Evolutionary conservation across 2,888 invertebrate species (phyloP).

Genomic region (Eupeodes luniger): DNA sequence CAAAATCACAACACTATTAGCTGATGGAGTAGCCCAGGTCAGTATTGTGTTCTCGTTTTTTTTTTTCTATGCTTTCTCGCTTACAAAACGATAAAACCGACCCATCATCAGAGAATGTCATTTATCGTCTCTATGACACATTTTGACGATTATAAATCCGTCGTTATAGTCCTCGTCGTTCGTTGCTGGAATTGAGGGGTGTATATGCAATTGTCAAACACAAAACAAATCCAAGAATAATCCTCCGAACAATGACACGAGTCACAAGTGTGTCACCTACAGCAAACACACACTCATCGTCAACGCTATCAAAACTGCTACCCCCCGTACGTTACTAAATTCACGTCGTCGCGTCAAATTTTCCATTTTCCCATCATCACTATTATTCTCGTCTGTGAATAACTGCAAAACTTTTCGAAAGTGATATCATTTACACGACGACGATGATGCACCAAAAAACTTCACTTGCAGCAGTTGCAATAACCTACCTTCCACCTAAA

Average conservation of each 20-base stretch:
- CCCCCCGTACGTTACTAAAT: too few relatives aligned
- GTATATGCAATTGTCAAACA: slow-evolving; percentile 24
- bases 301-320: too few relatives aligned
- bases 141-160: slow-evolving; percentile 59
- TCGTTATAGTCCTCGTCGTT: neutral
- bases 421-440: slow-evolving; percentile 63
- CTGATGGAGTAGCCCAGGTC: slow-evolving; percentile 54
- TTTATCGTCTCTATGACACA: slow-evolving; percentile 46
- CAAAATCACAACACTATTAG: slow-evolving; percentile 30
- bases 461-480: slow-evolving; percentile 44
- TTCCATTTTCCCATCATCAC: slow-evolving; percentile 27
- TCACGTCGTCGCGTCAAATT: too few relatives aligned
- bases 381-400: slow-evolving; percentile 9
- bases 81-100: slow-evolving; percentile 13
- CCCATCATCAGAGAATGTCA: slow-evolving; percentile 17
- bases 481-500: neutral
- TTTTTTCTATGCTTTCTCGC: neutral
- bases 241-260: slow-evolving; percentile 69
- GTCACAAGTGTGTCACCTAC: slow-evolving; percentile 58
- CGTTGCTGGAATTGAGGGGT: slow-evolving; percentile 27
- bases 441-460: neutral
- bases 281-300: neutral
- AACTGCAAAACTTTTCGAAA: slow-evolving; percentile 36
- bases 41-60: slow-evolving; percentile 8
- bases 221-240: slow-evolving; percentile 64